Evolutionary conservation across 2,888 invertebrate genomes (phyloP), one percentile per base, ranked within the genome.

Genomic region (Sesia apiformis): DNA sequence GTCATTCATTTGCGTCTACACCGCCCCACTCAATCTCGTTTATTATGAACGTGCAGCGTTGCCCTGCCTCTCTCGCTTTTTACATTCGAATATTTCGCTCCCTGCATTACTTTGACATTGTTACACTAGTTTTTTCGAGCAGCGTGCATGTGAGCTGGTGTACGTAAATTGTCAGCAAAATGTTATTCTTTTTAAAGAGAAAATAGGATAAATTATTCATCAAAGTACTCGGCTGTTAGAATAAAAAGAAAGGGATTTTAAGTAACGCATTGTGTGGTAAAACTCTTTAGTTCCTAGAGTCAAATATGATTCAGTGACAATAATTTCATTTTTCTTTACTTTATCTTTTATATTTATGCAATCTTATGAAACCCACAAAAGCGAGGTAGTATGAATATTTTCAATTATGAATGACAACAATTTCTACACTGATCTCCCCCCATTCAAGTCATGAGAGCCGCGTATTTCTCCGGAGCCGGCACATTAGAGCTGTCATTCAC

Each of bases 1-100:
- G 85, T 83, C 85, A 82, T 84, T 87, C 86, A 86, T 85, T 87
- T 83, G 78, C 74, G 78, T 78, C 77, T 77, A 72, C 81, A 72
- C 74, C 78, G 77, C 81, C 81, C 81, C 76, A 79, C 84, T 86
- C 86, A 84, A 84, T 85, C 83, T 84, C 81, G 81, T 86, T 84
- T 81, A 86, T 87, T 84, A 86, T 81, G 79, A 81, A 81, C 84
- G 78, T 77, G 81, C 81, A 80, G 64, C 76, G 69, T 67, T 60
- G 63, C 64, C 7, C 75, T 69, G 73, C 74, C 74, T 71, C 74
- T 71, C 77, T 72, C 72, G 72, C 70, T 78, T 81, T 81, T 83
- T 75, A 76, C 75, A 83, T 81, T 78, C 76, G 74, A 77, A 81
- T 81, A 80, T 82, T 82, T 78, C 65, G 72, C 69, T 73, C 60